These are phyloP conservation scores for Trichopoda pennipes DNA, from an alignment of 2,888 invertebrate species.

Conservation along the genomic window DNA sequence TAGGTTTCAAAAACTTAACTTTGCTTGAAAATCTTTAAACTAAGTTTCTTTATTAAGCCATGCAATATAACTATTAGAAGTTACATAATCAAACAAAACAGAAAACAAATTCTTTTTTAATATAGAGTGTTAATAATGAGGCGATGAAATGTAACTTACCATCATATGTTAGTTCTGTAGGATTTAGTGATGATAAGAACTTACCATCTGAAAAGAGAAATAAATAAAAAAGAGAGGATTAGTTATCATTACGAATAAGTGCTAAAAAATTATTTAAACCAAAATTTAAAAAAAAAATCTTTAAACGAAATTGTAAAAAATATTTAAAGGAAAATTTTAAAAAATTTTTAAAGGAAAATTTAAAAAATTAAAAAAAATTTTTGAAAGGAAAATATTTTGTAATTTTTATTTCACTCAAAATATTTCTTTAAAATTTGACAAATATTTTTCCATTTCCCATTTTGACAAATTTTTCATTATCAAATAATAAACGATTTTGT, in stretches of 20 bases:
- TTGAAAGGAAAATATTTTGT: no score
- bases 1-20: conserved; percentile 62
- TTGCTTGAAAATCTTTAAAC: conserved; percentile 35
- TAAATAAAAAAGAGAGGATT: conserved; percentile 53
- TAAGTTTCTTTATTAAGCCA: conserved; percentile 24
- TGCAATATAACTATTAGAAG: conserved; percentile 55
- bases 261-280: neutral
- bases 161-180: conserved; percentile 81
- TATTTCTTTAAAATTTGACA: no score
- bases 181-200: conserved; percentile 81
- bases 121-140: conserved; percentile 71
- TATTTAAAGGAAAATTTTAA: no score
- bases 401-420: no score
- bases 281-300: neutral
- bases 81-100: conserved; percentile 28
- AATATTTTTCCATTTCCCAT: no score
- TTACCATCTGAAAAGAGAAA: conserved; percentile 80
- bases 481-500: no score
- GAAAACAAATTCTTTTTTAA: neutral
- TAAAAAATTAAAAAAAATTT: no score
- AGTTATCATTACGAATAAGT: no score
- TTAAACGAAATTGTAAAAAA: no score
- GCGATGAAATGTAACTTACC: conserved; percentile 80
- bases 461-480: no score
- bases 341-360: no score